These are phyloP conservation scores for Etheostoma perlongum DNA, from an alignment of 2,797 vertebrate species.

Conservation along the genomic window DNA sequence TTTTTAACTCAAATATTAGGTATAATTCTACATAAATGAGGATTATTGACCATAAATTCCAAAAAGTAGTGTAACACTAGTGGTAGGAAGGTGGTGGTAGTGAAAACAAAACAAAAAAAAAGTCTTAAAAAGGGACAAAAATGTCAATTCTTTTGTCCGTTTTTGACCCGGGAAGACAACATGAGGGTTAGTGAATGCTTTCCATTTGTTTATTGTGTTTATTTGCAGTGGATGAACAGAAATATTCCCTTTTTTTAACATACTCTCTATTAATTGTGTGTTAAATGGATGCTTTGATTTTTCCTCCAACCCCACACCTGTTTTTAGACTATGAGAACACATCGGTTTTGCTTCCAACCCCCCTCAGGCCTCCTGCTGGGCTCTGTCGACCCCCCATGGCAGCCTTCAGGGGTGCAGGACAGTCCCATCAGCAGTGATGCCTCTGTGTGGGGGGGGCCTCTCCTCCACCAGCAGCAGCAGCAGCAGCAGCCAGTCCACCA, in stretches of 20 bases:
- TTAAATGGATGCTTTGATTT: neutral
- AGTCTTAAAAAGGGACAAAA: too few species aligned
- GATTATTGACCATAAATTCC: too few species aligned
- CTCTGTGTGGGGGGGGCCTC: conserved; percentile 56
- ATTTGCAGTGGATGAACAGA: neutral
- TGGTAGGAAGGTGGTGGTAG: too few species aligned
- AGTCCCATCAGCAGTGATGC: conserved; percentile 61
- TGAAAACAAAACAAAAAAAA: too few species aligned
- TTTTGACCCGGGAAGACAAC: too few species aligned
- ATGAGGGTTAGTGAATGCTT: too few species aligned
- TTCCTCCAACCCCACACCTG: neutral
- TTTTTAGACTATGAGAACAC: conserved; percentile 62
- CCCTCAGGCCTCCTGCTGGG: conserved; percentile 56
- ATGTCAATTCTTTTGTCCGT: too few species aligned
- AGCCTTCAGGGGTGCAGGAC: conserved; percentile 68
- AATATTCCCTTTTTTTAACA: too few species aligned
- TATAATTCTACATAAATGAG: too few species aligned
- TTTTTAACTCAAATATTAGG: too few species aligned
- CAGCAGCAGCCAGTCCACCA: conserved; percentile 72
- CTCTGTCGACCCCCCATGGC: conserved; percentile 67
- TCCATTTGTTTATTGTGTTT: neutral
- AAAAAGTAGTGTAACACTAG: too few species aligned
- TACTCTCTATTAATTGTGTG: too few species aligned
- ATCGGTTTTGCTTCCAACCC: conserved; percentile 21
- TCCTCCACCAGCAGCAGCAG: conserved; percentile 51